Evolutionary conservation across 2,888 invertebrate species (phyloP), one percentile per base, ranked within the genome.

Genomic region (Platycheirus rosarum): DNA sequence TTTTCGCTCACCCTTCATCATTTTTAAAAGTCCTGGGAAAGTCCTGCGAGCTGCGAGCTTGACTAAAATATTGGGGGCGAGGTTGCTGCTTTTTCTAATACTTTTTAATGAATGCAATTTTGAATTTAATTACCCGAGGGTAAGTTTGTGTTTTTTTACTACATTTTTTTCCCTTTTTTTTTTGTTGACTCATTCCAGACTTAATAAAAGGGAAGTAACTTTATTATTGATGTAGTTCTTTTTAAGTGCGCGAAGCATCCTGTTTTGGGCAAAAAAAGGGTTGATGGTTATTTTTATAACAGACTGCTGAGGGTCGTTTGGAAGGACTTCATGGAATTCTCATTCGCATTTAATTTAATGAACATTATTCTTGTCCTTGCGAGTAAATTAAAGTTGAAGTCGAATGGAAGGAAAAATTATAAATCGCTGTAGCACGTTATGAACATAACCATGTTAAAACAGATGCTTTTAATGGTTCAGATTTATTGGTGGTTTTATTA

Each of bases 51-150:
- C 29, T 23, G 40, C 2, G 23, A 66, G 60, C 70, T 71, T 9
- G 66, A 70, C 65, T 70, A 66, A 35, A 71, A 70, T n/a, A n/a
- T 60, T 40, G 20, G 37, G 57, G 70, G 60, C 65, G 70, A 37
- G 57, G 49, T 51, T 75, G 42, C 16, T 51, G 26, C 37, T 40
- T 57, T 55, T 55, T 70, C 65, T 53, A 66, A 71, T 76, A 71
- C 60, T 40, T 73, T 75, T 66, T 70, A 80, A 76, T 80, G 76
- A 80, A 80, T 71, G 65, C 60, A 71, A 71, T 80, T 76, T 53
- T 76, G 48, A 65, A 80, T 80, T 80, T 79, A 63, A 74, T 79
- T 63, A 66, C 66, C 35, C 68, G 26, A 60, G 69, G 75, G 79
- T 63, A 53, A 23, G 11, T 35, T 6, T 29, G 11, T 29, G 9